Base-by-base conservation (phyloP, 2,797 vertebrate genomes). In the Tolypeutes matacus region DNA sequence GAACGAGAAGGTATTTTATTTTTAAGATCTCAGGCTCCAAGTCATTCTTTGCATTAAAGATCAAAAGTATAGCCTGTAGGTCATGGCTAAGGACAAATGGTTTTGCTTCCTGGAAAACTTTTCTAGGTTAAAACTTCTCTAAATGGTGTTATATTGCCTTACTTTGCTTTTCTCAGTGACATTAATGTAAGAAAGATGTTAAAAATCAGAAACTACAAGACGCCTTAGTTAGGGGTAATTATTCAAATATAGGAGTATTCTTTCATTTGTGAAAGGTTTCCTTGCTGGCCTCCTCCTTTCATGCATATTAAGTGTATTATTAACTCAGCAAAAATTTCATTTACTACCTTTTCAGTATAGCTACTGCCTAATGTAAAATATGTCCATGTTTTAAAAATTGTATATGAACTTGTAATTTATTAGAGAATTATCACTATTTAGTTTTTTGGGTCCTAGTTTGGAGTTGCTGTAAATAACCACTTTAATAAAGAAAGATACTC, bases 71-170 rank as follows among this genome's bases (percentile, higher is more conserved):
- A 72, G 51, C 17, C 56, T 89, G 0, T 58, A 73, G 51, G 60
- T 39, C 25, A 39, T 46, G 23, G 42, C 51, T 58, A 31, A 93
- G 42, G 62, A 76, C 42, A 29, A 64, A 11, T 67, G 31, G 39
- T 93, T 91, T 92, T 77, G 60, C 51, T 73, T 88, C 8, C 69
- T 21, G 72, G 58, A 94, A 34, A 84, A 65, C 14, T 60, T 94
- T 29, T 51, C 31, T 69, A 1, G 46, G 29, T 51, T 64, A 91
- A 93, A 91, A 53, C 60, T 86, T 87, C 53, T 65, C 72, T 36
- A 51, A 76, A 39, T 51, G 65, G 46, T 75, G 4, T 80, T 65
- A 42, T 53, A 42, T 51, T 51, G 20, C 60, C 42, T 69, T 58
- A n/a, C 29, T 64, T 25, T 36, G 42, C 23, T 90, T 87, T 81